Percentiles rank a stretch among this genome's conserved stretches.
These are phyloP conservation scores for Rhadinocentrus ornatus DNA, from an alignment of 2,797 vertebrate genomes.

Conservation along the genomic window DNA sequence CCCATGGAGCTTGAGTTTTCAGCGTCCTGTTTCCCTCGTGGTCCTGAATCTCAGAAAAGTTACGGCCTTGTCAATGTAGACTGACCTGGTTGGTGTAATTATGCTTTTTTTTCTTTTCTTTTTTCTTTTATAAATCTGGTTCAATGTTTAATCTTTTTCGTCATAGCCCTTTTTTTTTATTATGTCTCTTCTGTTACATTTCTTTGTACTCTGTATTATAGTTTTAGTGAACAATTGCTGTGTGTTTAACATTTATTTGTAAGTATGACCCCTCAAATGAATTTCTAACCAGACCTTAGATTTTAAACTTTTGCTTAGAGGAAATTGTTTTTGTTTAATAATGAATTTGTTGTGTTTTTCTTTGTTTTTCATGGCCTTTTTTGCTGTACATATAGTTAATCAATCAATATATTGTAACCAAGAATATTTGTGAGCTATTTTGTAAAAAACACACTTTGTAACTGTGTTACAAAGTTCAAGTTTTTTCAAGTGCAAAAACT, in stretches of 20 bases:
- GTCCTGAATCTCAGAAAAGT: conserved; percentile 57
- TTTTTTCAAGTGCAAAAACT: conserved; percentile 13
- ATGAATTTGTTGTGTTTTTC: neutral
- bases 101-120: conserved; percentile 14
- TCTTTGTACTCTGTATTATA: neutral
- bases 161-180: neutral
- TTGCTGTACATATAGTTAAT: conserved; percentile 21
- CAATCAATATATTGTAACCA: neutral
- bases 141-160: neutral
- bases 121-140: neutral
- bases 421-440: neutral
- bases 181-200: too few relatives aligned
- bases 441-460: conserved; percentile 10
- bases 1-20: conserved; percentile 78
- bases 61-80: conserved; percentile 57
- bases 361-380: neutral
- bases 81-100: conserved; percentile 22
- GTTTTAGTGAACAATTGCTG: neutral
- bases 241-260: conserved; percentile 19
- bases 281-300: neutral
- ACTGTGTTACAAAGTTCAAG: neutral
- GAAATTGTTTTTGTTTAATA: neutral
- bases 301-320: neutral
- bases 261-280: conserved; percentile 9
- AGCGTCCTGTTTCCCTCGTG: conserved; percentile 66